phyloP scores from a whole-genome alignment of 2,797 vertebrate species.

The Acrocephalus scirpaceus region DNA sequence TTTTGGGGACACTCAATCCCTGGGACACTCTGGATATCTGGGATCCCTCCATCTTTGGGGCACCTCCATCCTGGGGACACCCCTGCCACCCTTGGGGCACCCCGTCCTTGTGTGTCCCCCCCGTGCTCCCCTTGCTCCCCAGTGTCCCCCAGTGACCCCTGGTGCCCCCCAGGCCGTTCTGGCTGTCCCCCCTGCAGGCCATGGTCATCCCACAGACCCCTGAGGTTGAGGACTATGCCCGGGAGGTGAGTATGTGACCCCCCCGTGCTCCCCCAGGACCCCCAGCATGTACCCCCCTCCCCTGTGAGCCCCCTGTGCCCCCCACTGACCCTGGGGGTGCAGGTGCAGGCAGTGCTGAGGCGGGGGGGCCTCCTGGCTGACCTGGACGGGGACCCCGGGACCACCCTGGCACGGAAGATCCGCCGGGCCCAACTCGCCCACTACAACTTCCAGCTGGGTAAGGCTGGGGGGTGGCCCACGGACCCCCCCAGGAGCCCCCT shows the following conservation, averaged over 20 bases:
- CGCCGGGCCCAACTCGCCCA: slow-evolving; percentile 87
- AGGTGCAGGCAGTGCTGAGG: slow-evolving; percentile 82
- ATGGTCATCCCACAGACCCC: slow-evolving; percentile 86
- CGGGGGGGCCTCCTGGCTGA: slow-evolving; percentile 82
- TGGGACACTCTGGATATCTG: background rate
- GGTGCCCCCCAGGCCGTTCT: slow-evolving; percentile 84
- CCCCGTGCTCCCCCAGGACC: background rate
- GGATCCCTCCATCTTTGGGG: background rate
- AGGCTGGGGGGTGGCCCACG: background rate
- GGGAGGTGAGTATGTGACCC: slow-evolving; percentile 77
- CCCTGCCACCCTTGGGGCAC: background rate
- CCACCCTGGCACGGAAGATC: slow-evolving; percentile 89
- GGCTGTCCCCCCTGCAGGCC: slow-evolving; percentile 90
- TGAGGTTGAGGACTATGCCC: slow-evolving; percentile 80
- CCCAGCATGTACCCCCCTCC: background rate
- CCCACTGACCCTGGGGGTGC: background rate
- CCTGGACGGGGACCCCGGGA: slow-evolving; percentile 75
- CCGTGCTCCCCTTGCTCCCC: background rate
- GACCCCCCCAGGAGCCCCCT: background rate
- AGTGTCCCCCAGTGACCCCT: background rate
- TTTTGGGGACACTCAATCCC: background rate
- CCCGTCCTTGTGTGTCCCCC: background rate
- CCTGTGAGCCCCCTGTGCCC: background rate
- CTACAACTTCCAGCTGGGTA: slow-evolving; percentile 96
- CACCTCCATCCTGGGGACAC: too few species aligned